Conservation (phyloP, 2,797 vertebrate species). For the Arctocebus calabarensis region DNA sequence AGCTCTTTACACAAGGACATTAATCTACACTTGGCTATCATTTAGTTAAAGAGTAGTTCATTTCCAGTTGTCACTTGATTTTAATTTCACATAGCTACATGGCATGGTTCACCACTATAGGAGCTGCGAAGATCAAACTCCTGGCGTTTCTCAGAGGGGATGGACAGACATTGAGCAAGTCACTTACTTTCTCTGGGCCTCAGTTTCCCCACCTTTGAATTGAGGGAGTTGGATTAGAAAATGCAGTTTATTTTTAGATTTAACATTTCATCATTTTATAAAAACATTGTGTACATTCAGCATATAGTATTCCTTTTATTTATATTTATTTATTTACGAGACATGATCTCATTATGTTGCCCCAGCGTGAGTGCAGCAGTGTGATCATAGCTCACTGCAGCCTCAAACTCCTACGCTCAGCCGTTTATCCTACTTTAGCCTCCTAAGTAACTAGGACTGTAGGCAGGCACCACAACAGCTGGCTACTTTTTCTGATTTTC, state of each 20-base stretch:
- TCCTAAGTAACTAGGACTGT: not conserved
- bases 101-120: not conserved
- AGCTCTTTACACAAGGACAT: not conserved
- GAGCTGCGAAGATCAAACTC: not conserved
- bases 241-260: slow-evolving; percentile 29
- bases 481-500: not conserved
- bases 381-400: not conserved
- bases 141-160: not conserved
- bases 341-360: not conserved
- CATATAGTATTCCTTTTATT: not conserved
- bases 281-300: not conserved
- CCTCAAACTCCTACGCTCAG: not conserved
- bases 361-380: not conserved
- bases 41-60: slow-evolving; percentile 17
- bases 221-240: not conserved
- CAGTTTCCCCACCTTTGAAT: not conserved
- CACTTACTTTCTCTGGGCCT: not conserved
- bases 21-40: not conserved
- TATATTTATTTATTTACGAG: not conserved
- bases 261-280: slow-evolving; percentile 32
- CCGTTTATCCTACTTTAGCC: not conserved
- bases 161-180: not conserved
- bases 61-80: not conserved
- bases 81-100: not conserved
- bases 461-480: not conserved